Evolutionary conservation across 2,888 invertebrate genomes (phyloP).

Genomic region (Melinaea marsaeus): DNA sequence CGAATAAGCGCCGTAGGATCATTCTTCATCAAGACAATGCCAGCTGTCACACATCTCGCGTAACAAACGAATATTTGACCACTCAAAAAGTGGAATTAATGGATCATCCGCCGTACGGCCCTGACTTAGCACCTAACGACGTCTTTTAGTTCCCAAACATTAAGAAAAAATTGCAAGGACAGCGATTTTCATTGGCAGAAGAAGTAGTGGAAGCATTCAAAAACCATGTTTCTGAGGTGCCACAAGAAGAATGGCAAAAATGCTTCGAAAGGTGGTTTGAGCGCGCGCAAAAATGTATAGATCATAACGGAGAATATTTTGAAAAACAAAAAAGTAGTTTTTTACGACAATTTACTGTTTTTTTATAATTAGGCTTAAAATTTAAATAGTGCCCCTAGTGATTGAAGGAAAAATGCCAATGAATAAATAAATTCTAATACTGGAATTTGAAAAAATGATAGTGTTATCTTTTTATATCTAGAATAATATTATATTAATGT

Average conservation of each 20-base stretch:
- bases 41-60: slow-evolving; percentile 16
- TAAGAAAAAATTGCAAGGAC: slow-evolving; percentile 28
- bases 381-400: too few relatives aligned
- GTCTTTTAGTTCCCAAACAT: slow-evolving; percentile 25
- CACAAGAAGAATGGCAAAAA: slow-evolving; percentile 25
- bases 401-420: too few relatives aligned
- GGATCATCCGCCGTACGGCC: neutral
- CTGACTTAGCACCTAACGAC: slow-evolving; percentile 4
- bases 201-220: slow-evolving; percentile 28
- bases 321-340: slow-evolving; percentile 5
- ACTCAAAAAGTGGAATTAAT: slow-evolving; percentile 19
- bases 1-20: slow-evolving; percentile 9
- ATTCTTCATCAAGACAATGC: slow-evolving; percentile 27
- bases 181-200: slow-evolving; percentile 25
- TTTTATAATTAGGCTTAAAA: neutral
- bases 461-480: too few relatives aligned
- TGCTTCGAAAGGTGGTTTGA: slow-evolving; percentile 25
- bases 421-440: too few relatives aligned
- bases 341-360: neutral
- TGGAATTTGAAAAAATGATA: too few relatives aligned
- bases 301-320: slow-evolving; percentile 10
- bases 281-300: slow-evolving; percentile 20
- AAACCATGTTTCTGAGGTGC: slow-evolving; percentile 26
- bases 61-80: slow-evolving; percentile 25
- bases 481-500: too few relatives aligned